Conservation (phyloP, 2,888 invertebrate genomes). For the Leptinotarsa peninsularis region DNA sequence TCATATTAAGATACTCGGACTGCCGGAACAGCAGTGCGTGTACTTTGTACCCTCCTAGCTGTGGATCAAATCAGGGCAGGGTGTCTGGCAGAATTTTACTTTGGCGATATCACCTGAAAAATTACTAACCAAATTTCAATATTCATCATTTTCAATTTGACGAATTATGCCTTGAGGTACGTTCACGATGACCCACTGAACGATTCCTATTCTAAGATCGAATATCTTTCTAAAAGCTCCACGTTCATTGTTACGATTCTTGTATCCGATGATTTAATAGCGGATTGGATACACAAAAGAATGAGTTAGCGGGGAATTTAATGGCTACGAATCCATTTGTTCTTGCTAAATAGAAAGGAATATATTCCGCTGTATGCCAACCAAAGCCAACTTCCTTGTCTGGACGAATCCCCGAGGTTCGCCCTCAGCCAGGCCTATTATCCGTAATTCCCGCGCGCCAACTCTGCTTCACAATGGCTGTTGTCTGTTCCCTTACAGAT, state of each 20-base stretch:
- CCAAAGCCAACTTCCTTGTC: slow-evolving; percentile 21
- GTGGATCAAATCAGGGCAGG: too few species aligned
- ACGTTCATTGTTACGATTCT: not conserved
- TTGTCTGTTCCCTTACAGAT: slow-evolving; percentile 57
- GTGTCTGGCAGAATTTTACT: too few species aligned
- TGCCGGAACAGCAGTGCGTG: too few species aligned
- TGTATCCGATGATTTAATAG: slow-evolving; percentile 12
- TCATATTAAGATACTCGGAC: too few species aligned
- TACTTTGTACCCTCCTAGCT: too few species aligned
- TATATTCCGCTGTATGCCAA: slow-evolving; percentile 22
- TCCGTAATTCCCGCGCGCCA: slow-evolving; percentile 57
- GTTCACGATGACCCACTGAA: not conserved
- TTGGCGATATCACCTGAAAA: too few species aligned
- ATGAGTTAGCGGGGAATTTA: slow-evolving; percentile 12
- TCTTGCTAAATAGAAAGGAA: slow-evolving; percentile 23
- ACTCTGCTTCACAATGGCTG: slow-evolving; percentile 59
- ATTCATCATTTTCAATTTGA: too few species aligned
- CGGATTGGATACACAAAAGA: slow-evolving; percentile 5
- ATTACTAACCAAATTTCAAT: too few species aligned
- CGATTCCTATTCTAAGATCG: not conserved
- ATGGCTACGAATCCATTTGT: slow-evolving; percentile 21
- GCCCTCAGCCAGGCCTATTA: slow-evolving; percentile 56
- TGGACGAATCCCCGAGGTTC: slow-evolving; percentile 47
- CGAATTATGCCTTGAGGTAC: too few species aligned
- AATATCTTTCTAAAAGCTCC: not conserved